Evolutionary conservation across 2,888 invertebrate species (phyloP), one percentile per base, ranked within the genome.

Genomic region (Amphipoea oculea): DNA sequence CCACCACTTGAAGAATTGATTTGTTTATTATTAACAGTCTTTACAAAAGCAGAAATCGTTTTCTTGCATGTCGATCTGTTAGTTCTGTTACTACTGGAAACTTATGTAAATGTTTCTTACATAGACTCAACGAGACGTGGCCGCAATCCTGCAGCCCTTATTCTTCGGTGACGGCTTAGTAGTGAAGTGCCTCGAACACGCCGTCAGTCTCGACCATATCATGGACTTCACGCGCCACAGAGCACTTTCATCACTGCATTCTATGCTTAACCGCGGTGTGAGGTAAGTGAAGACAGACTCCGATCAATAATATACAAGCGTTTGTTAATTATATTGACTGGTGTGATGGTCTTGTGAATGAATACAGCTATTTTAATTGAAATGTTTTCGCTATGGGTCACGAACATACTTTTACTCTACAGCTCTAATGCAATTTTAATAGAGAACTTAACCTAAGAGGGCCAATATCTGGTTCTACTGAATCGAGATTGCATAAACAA

Each of bases 181-280:
- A 7, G 98, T 99, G 65, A 98, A 98, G 89, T 99, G 99, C 91
- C 96, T 99, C 85, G 99, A 99, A 92, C 99, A 98, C 92, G 99
- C 99, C 1, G 98, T 98, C 94, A 98, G 98, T 51, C 98, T 99
- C 91, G 99, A 99, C 92, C 99, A 99, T 93, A 99, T 99, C 72
- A 99, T 99, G 99, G 99, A 99, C 97, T 99, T 99, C 94, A 99
- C 99, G 0, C 97, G 99, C n/a, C 97, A 99, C 86, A 97, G 99
- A 78, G 99, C 99, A 2, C 97, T 99, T 3, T 99, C 99, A 76
- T 99, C 99, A 0, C 97, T 99, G 78, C 99, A 99, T 96, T 99
- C 99, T 7, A 99, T 99, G 99, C 96, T 99, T 67, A 99, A 99
- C 95, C 99, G 99, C 93, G 98, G 99, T 42, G 99, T 98, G 57